Percentiles rank a stretch among this genome's conserved stretches.
phyloP scores from a whole-genome alignment of 2,113 vertebrate genomes.

The Phalacrocorax aristotelis region DNA sequence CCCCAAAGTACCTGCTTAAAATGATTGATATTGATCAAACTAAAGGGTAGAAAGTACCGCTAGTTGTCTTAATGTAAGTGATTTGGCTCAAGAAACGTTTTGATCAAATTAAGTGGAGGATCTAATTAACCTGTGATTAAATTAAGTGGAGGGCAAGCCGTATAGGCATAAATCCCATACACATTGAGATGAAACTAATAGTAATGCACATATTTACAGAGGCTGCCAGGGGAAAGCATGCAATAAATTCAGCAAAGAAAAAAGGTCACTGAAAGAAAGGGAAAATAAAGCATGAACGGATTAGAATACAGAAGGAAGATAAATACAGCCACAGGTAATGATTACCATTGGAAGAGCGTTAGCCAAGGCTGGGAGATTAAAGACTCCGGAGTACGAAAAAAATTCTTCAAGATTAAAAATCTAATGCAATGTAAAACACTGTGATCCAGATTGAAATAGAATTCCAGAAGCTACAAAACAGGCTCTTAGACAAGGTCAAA shows the following conservation, averaged over 20 bases:
- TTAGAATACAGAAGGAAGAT: slow-evolving; percentile 20
- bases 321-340: slow-evolving; percentile 4
- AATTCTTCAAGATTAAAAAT: background rate
- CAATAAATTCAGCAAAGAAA: slow-evolving; percentile 11
- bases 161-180: slow-evolving; percentile 55
- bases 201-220: slow-evolving; percentile 42
- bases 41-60: slow-evolving; percentile 35
- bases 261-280: slow-evolving; percentile 24
- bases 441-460: background rate
- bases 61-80: slow-evolving; percentile 59
- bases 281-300: background rate
- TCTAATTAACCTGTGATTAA: slow-evolving; percentile 69
- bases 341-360: slow-evolving; percentile 4
- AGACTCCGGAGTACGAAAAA: background rate
- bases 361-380: background rate
- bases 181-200: slow-evolving; percentile 42
- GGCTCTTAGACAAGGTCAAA: background rate
- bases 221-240: background rate
- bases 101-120: slow-evolving; percentile 68
- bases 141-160: slow-evolving; percentile 50
- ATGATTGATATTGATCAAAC: slow-evolving; percentile 64
- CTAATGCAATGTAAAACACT: background rate
- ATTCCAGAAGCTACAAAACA: background rate
- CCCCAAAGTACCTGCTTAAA: slow-evolving; percentile 53
- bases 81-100: slow-evolving; percentile 64